phyloP scores from a whole-genome alignment of 2,888 invertebrate genomes.

The Gastrophysa polygoni region DNA sequence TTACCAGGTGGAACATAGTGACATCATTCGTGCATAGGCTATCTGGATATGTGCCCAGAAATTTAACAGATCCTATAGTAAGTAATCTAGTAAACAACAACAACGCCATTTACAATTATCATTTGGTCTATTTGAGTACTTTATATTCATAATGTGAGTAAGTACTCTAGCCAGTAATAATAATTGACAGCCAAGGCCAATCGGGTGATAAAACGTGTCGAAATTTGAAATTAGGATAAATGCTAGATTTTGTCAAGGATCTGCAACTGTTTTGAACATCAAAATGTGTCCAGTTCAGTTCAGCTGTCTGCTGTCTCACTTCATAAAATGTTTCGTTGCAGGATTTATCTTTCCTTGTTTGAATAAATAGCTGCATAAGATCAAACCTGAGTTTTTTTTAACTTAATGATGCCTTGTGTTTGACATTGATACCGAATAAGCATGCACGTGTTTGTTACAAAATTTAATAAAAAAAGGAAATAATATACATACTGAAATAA shows the following conservation, averaged over 20 bases:
- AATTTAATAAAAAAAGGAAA: no score
- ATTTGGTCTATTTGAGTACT: neutral
- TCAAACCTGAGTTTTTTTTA: no score
- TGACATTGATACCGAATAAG: no score
- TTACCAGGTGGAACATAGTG: no score
- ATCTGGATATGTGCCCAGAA: neutral
- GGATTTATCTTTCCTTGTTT: no score
- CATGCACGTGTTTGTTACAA: no score
- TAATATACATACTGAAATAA: no score
- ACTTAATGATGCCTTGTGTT: no score
- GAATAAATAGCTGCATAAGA: neutral
- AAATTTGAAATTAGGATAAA: conserved; percentile 34
- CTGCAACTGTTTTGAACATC: neutral
- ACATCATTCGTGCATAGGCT: neutral
- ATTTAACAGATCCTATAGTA: neutral
- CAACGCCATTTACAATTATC: neutral
- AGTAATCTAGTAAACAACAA: neutral
- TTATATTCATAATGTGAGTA: neutral
- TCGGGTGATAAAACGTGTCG: conserved; percentile 33
- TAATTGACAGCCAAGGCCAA: conserved; percentile 22
- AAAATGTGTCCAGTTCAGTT: neutral
- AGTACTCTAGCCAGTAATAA: neutral
- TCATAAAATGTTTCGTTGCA: no score
- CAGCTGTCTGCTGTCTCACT: no score
- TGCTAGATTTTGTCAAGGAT: conserved; percentile 19